A percentile compares a stretch with the other conserved stretches of the same genome.
phyloP scores from a whole-genome alignment of 2,888 invertebrate species.

The Xiphydria camelus region DNA sequence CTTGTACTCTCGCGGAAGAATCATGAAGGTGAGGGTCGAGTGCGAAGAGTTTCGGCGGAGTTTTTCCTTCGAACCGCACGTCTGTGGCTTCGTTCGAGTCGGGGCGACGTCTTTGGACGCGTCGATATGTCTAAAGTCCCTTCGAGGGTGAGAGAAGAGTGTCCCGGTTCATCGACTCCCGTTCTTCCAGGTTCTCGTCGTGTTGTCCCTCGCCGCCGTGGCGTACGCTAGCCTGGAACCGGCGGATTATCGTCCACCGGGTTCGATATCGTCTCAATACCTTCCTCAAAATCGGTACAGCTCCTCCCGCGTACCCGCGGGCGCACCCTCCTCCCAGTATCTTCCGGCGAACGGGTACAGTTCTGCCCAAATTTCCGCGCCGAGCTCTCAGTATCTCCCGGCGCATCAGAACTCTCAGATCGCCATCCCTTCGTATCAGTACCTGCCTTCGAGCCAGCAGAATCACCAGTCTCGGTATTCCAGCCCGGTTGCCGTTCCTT shows the following conservation, averaged over 20 bases:
- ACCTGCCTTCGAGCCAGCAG: slow-evolving; percentile 58
- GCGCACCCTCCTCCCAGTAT: slow-evolving; percentile 53
- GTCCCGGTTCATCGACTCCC: too few relatives aligned
- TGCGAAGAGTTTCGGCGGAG: too few relatives aligned
- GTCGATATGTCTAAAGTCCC: too few relatives aligned
- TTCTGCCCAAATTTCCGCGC: slow-evolving; percentile 16
- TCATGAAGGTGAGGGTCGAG: slow-evolving; percentile 43
- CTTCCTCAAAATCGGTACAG: slow-evolving; percentile 14
- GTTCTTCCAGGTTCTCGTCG: slow-evolving; percentile 27
- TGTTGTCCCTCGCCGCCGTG: slow-evolving; percentile 28
- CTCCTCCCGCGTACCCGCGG: not conserved
- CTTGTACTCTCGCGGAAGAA: slow-evolving; percentile 38
- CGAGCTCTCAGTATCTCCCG: slow-evolving; percentile 25
- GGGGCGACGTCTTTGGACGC: too few relatives aligned
- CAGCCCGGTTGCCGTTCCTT: too few relatives aligned
- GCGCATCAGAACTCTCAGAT: too few relatives aligned
- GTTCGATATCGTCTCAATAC: slow-evolving; percentile 27
- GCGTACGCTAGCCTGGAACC: slow-evolving; percentile 43
- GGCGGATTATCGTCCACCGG: slow-evolving; percentile 37
- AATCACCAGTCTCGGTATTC: too few relatives aligned
- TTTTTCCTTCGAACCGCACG: too few relatives aligned
- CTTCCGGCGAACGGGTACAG: slow-evolving; percentile 51
- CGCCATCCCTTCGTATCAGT: slow-evolving; percentile 49
- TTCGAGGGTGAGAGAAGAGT: too few relatives aligned
- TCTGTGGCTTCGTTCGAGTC: too few relatives aligned